Evolutionary conservation across 2,113 vertebrate genomes (phyloP).

Genomic region (Acrocephalus kingi): DNA sequence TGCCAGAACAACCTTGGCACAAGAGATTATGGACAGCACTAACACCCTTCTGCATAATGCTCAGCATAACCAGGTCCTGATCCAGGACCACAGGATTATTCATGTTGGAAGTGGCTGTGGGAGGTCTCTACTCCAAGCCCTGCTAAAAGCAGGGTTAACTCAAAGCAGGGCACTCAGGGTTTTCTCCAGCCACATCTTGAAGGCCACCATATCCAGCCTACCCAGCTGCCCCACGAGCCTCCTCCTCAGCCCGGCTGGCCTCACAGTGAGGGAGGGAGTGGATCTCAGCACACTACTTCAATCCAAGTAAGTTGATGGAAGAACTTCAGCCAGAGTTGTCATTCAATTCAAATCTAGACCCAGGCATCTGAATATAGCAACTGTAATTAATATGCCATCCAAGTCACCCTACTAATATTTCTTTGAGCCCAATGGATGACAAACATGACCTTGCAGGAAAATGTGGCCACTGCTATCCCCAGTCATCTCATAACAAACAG

Average conservation of each 20-base stretch:
- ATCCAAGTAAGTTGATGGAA: background rate
- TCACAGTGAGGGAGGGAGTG: fast-evolving
- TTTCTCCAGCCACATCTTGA: background rate
- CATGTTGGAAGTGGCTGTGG: background rate
- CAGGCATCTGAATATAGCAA: background rate
- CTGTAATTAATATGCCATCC: background rate
- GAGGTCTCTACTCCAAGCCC: background rate
- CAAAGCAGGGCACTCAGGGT: background rate
- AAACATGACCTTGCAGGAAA: background rate
- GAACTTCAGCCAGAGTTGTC: background rate
- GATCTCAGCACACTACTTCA: background rate
- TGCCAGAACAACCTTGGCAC: background rate
- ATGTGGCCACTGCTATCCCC: background rate
- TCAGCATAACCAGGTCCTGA: background rate
- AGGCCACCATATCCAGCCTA: background rate
- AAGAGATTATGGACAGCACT: background rate
- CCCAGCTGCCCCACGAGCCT: background rate
- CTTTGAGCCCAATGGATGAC: background rate
- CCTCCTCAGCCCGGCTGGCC: background rate
- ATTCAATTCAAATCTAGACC: background rate
- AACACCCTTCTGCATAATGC: background rate
- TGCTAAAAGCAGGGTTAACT: background rate
- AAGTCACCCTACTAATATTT: background rate
- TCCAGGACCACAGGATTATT: background rate
- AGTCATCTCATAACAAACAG: background rate